Conservation (phyloP, 2,797 vertebrate species). For the Ciconia nigra region DNA sequence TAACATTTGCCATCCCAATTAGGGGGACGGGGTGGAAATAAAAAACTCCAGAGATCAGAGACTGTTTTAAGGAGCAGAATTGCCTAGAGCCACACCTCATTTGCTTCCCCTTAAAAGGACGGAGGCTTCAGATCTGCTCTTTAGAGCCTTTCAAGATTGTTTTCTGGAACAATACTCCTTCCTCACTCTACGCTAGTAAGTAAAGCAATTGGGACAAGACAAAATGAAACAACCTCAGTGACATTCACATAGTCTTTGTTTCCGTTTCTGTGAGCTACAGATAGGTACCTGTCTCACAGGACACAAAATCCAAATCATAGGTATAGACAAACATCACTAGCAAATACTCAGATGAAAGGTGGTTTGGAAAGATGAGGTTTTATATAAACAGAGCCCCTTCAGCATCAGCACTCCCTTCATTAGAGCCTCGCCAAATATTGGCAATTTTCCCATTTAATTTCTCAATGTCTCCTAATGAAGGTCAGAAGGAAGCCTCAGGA, state of each 20-base stretch:
- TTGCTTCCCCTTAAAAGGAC: neutral
- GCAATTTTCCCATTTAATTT: neutral
- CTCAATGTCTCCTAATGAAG: neutral
- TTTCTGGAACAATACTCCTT: neutral
- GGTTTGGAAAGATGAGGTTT: neutral
- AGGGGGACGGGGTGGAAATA: neutral
- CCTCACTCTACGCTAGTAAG: fast-evolving
- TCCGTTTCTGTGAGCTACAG: neutral
- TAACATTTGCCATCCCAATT: neutral
- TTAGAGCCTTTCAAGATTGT: neutral
- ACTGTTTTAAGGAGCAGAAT: neutral
- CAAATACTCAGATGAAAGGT: neutral
- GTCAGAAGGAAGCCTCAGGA: neutral
- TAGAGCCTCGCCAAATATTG: neutral
- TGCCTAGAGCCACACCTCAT: neutral
- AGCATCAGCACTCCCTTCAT: neutral
- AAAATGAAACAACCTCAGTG: neutral
- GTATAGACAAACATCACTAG: neutral
- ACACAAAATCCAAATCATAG: neutral
- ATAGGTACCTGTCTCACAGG: neutral
- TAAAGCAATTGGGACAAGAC: neutral
- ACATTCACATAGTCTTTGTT: neutral
- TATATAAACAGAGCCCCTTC: neutral
- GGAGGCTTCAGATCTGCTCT: neutral
- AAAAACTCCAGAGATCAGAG: neutral